These are phyloP conservation scores for Turritopsis rubra DNA, from an alignment of 30 jellyfish, hydroid and myxozoan genomes.

Conservation along the genomic window DNA sequence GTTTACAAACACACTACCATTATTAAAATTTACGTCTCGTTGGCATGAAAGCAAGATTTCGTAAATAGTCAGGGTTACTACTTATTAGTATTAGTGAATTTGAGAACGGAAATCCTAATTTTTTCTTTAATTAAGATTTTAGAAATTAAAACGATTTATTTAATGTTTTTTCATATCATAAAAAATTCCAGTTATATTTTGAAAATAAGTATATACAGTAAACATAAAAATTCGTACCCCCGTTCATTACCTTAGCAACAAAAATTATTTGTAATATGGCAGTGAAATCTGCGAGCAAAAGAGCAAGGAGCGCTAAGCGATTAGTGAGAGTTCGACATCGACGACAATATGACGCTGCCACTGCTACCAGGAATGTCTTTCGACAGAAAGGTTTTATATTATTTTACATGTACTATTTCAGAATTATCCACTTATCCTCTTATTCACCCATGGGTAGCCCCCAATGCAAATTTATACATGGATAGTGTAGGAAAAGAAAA, in stretches of 20 bases:
- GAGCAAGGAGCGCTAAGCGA: neutral
- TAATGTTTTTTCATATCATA: no score
- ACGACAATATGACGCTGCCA: constrained; percentile 23
- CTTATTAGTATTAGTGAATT: no score
- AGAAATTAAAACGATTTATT: no score
- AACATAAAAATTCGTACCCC: neutral
- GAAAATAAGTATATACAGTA: no score
- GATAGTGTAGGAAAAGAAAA: no score
- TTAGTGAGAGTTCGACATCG: neutral
- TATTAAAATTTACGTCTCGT: neutral
- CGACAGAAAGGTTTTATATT: constrained; percentile 17
- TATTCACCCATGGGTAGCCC: neutral
- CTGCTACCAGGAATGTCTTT: constrained; percentile 28
- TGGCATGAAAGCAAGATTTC: neutral
- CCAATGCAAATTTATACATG: no score
- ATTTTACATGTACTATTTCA: neutral
- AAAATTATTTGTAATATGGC: neutral
- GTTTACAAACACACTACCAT: constrained; percentile 16
- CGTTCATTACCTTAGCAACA: neutral
- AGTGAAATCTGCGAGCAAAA: neutral
- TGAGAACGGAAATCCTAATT: no score
- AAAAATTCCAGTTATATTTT: no score
- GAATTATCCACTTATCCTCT: neutral
- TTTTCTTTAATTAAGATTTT: no score
- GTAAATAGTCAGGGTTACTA: neutral